Conservation (phyloP, 2,888 invertebrate genomes). For the Dicyrtomina minuta region DNA sequence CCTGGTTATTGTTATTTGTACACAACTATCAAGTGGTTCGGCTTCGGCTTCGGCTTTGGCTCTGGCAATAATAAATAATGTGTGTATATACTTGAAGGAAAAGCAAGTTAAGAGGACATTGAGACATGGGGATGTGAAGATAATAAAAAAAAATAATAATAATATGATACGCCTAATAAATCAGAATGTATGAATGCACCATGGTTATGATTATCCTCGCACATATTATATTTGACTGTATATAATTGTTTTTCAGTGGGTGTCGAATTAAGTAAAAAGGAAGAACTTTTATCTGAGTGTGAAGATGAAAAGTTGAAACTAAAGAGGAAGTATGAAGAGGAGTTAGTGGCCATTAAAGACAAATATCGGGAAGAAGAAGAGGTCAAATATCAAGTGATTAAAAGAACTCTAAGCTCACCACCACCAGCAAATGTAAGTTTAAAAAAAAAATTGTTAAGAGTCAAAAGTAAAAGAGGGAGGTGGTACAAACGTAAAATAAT, state of each 20-base stretch:
- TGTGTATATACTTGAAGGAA: too few species aligned
- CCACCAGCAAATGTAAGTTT: conserved; percentile 20
- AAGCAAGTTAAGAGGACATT: too few species aligned
- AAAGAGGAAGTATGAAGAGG: conserved; percentile 17
- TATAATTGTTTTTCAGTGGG: conserved; percentile 6
- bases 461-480: background rate
- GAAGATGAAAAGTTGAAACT: conserved; percentile 11
- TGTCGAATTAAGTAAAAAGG: conserved; percentile 13
- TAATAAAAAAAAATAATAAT: too few species aligned
- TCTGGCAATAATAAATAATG: too few species aligned
- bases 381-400: conserved; percentile 23
- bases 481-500: background rate
- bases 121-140: too few species aligned
- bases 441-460: background rate
- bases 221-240: too few species aligned
- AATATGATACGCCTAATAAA: too few species aligned
- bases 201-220: too few species aligned
- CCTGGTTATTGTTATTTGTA: too few species aligned
- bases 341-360: conserved; percentile 20
- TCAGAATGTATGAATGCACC: too few species aligned
- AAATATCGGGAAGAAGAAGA: conserved; percentile 28
- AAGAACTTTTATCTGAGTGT: conserved; percentile 3
- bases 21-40: too few species aligned
- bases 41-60: too few species aligned
- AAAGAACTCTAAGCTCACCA: conserved; percentile 23